Conservation (phyloP, 2,797 vertebrate genomes). For the Syngnathus rostellatus region DNA sequence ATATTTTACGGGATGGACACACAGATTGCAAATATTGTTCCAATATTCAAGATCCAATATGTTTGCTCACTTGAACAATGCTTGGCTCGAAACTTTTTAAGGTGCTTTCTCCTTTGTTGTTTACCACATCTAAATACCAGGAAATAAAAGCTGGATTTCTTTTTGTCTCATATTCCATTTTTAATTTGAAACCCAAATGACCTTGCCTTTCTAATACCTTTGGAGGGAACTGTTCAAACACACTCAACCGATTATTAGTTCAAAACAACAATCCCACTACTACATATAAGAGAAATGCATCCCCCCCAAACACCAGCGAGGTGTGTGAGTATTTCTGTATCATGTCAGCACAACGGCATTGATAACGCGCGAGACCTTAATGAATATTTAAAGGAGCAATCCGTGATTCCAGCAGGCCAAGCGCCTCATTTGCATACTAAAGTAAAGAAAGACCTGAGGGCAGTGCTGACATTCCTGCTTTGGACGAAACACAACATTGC, state of each 20-base stretch:
- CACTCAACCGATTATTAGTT: not conserved
- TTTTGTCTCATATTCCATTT: too few species aligned
- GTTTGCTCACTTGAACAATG: too few species aligned
- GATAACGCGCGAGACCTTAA: not conserved
- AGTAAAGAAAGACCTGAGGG: not conserved
- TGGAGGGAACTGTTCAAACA: not conserved
- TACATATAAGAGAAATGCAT: not conserved
- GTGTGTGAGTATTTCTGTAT: not conserved
- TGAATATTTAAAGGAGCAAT: not conserved
- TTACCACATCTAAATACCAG: too few species aligned
- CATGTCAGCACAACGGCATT: not conserved
- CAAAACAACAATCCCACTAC: not conserved
- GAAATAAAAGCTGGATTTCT: too few species aligned
- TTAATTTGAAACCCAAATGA: too few species aligned
- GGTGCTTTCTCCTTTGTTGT: too few species aligned
- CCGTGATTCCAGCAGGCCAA: not conserved
- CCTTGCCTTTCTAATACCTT: too few species aligned
- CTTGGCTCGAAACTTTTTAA: too few species aligned
- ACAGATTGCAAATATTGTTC: not conserved
- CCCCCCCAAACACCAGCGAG: not conserved
- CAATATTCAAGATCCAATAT: too few species aligned
- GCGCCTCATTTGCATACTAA: slow-evolving; percentile 4
- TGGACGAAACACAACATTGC: not conserved
- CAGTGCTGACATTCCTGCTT: not conserved
- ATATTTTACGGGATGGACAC: not conserved